Percentiles rank a stretch among this genome's conserved stretches.
These are phyloP conservation scores for Lytechinus variegatus DNA, from an alignment of 35 echinoderm and acorn worm species.

Conservation along the genomic window DNA sequence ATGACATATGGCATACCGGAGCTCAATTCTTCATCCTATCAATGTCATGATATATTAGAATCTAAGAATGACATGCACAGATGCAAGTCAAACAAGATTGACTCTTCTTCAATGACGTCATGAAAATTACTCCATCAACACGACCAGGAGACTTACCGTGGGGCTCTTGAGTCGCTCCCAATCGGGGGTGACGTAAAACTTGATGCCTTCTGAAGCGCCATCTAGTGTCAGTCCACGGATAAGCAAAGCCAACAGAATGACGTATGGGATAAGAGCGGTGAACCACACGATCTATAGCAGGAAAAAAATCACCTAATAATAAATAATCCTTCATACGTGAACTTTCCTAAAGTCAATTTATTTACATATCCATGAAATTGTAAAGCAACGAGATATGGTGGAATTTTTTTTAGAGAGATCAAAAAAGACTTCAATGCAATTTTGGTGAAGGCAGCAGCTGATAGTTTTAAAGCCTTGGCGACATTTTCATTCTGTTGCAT, in stretches of 20 bases:
- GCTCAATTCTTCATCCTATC: no score
- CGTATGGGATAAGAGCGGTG: conserved; percentile 82
- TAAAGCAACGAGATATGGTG: no score
- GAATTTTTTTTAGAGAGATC: no score
- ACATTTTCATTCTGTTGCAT: no score
- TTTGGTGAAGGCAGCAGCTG: no score
- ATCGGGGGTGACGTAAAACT: conserved; percentile 76
- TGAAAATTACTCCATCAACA: not conserved
- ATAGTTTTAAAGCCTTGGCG: no score
- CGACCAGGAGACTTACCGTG: conserved; percentile 29
- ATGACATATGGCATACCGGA: no score
- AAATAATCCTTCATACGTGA: no score
- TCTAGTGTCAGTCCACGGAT: conserved; percentile 73
- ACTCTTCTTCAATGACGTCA: not conserved
- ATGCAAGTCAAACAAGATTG: not conserved
- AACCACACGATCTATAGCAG: conserved; percentile 80
- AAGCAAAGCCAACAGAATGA: conserved; percentile 67
- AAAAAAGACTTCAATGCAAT: no score
- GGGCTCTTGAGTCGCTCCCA: conserved; percentile 48
- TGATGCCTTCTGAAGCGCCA: conserved; percentile 66
- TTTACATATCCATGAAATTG: no score
- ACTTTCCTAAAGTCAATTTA: no score
- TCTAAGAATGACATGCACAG: not conserved
- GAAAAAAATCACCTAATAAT: not conserved
- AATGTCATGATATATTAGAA: not conserved